phyloP scores from a whole-genome alignment of 2,888 invertebrate genomes.

The Holacanthella duospinosa region DNA sequence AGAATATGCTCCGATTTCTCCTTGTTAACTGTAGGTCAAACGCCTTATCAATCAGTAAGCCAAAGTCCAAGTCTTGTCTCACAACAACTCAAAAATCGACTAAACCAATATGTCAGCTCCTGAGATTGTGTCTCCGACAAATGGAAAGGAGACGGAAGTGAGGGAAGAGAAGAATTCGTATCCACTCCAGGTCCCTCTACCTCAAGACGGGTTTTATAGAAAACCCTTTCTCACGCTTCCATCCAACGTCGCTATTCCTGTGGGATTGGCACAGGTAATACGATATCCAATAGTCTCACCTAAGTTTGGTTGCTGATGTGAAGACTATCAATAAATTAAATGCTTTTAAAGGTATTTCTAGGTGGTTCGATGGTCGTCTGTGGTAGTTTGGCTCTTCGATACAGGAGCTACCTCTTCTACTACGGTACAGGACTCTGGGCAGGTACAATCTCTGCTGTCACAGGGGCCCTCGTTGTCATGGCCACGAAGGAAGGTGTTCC shows the following conservation, averaged over 20 bases:
- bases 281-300: too few relatives aligned
- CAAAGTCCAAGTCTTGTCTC: too few relatives aligned
- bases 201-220: background rate
- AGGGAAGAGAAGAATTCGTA: too few relatives aligned
- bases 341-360: constrained; percentile 24
- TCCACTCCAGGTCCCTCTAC: background rate
- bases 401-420: constrained; percentile 34
- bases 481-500: constrained; percentile 29
- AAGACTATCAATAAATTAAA: too few relatives aligned
- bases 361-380: constrained; percentile 34
- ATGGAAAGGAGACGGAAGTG: too few relatives aligned
- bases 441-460: constrained; percentile 28
- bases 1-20: too few relatives aligned
- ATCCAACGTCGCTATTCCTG: constrained; percentile 25
- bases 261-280: constrained; percentile 26
- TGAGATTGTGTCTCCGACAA: too few relatives aligned
- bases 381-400: constrained; percentile 29
- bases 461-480: constrained; percentile 30
- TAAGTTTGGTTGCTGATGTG: background rate
- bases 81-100: too few relatives aligned
- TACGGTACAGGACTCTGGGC: constrained; percentile 35
- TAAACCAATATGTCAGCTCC: too few relatives aligned
- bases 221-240: constrained; percentile 16
- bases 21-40: too few relatives aligned
- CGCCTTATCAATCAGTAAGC: too few relatives aligned